Percentiles rank a stretch among this genome's conserved stretches.
Evolutionary conservation across 2,113 vertebrate genomes (phyloP).

Genomic region (Labrus mixtus): DNA sequence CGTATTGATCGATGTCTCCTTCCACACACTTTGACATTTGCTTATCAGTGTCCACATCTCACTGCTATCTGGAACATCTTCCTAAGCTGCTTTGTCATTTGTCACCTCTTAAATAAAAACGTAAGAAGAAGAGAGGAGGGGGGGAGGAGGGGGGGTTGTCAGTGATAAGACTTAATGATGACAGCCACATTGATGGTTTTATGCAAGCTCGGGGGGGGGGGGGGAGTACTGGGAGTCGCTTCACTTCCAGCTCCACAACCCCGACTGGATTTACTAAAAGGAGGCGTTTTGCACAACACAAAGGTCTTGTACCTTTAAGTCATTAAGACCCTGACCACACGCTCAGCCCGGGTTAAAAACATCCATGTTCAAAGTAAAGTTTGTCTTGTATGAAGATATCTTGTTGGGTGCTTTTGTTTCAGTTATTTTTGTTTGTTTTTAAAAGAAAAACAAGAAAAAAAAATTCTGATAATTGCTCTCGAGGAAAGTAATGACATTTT

Average conservation of each 20-base stretch:
- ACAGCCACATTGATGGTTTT: slow-evolving; percentile 51
- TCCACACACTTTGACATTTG: slow-evolving; percentile 81
- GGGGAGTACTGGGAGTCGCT: slow-evolving; percentile 22
- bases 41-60: slow-evolving; percentile 78
- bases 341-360: no score
- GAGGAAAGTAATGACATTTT: no score
- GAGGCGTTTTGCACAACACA: slow-evolving; percentile 48
- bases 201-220: slow-evolving; percentile 22
- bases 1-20: slow-evolving; percentile 78
- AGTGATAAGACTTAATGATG: slow-evolving; percentile 73
- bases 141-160: slow-evolving; percentile 23
- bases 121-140: slow-evolving; percentile 4
- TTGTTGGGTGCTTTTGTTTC: no score
- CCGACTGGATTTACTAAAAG: slow-evolving; percentile 61
- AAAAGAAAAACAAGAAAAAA: no score
- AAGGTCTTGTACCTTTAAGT: no score
- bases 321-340: no score
- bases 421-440: no score
- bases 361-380: no score
- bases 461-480: no score
- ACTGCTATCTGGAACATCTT: slow-evolving; percentile 80
- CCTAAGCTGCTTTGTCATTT: slow-evolving; percentile 83
- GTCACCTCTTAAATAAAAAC: slow-evolving; percentile 79
- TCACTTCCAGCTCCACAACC: slow-evolving; percentile 50
- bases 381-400: no score